Evolutionary conservation across 1,140 invertebrate genomes (phyloP).

Genomic region (Pemphigus obesinymphae): DNA sequence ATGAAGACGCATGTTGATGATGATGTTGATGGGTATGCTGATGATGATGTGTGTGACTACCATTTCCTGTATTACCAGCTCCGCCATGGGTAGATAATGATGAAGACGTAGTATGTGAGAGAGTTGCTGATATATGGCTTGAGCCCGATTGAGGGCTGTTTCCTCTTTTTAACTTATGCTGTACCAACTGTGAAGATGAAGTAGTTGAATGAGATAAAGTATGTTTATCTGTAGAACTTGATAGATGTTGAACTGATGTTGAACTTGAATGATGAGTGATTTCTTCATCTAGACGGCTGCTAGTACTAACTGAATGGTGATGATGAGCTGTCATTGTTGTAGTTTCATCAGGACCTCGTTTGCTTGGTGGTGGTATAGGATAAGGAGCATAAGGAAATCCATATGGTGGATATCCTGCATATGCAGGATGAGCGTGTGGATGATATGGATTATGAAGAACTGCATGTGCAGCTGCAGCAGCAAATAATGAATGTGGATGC

Average conservation of each 20-base stretch:
- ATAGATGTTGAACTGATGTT: conserved; percentile 56
- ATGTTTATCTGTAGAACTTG: conserved; percentile 52
- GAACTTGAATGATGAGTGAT: conserved; percentile 57
- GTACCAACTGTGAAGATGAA: conserved; percentile 57
- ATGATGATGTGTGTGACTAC: conserved; percentile 52
- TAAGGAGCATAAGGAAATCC: conserved; percentile 67
- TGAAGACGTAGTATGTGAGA: conserved; percentile 48
- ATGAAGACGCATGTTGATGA: conserved; percentile 45
- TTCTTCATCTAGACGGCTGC: conserved; percentile 53
- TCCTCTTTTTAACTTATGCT: conserved; percentile 57
- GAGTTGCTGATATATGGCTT: conserved; percentile 48
- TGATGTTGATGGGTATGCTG: conserved; percentile 51
- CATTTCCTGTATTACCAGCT: conserved; percentile 52
- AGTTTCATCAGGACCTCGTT: conserved; percentile 57
- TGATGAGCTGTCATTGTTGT: conserved; percentile 65
- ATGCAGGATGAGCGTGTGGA: conserved; percentile 64
- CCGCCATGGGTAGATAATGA: conserved; percentile 51
- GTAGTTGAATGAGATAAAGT: conserved; percentile 63
- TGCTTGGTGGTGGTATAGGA: conserved; percentile 63
- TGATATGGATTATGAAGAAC: conserved; percentile 46
- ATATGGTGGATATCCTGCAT: conserved; percentile 63
- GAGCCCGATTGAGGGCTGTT: conserved; percentile 51
- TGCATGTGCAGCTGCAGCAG: conserved; percentile 59
- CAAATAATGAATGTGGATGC: conserved; percentile 64
- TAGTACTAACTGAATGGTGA: conserved; percentile 50